phyloP scores from a whole-genome alignment of 2,113 vertebrate genomes.

The Cynocephalus volans region DNA sequence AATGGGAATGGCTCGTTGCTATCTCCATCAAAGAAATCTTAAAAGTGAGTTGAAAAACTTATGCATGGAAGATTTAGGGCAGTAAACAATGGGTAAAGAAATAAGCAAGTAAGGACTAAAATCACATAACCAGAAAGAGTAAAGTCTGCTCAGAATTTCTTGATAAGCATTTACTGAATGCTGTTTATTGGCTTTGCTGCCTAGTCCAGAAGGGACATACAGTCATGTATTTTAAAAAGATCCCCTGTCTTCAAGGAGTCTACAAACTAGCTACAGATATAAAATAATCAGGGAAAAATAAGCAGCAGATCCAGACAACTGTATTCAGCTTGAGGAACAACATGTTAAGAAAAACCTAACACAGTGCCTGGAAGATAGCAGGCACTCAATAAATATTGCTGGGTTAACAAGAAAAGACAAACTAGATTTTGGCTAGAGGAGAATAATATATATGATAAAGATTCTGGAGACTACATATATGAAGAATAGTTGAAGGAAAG shows the following conservation, averaged over 20 bases:
- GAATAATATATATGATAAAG: neutral
- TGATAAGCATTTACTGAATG: neutral
- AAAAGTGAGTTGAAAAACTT: constrained; percentile 19
- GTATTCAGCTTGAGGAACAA: neutral
- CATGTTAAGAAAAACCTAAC: neutral
- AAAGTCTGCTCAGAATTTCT: neutral
- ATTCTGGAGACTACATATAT: neutral
- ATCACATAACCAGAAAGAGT: neutral
- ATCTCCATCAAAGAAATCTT: neutral
- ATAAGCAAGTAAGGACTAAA: neutral
- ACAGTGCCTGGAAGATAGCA: neutral
- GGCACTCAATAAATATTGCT: neutral
- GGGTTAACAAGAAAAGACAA: constrained; percentile 24
- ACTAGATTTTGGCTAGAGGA: constrained; percentile 22
- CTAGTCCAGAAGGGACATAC: neutral
- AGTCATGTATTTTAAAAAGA: neutral
- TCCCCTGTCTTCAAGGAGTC: neutral
- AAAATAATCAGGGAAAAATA: neutral
- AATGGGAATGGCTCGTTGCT: neutral
- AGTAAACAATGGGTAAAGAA: neutral
- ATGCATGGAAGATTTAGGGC: neutral
- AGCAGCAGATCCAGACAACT: neutral
- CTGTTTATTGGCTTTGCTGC: neutral
- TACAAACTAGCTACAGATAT: neutral
- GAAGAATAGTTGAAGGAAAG: neutral